Evolutionary conservation across 2,113 vertebrate genomes (phyloP).

Genomic region (Carassius auratus): DNA sequence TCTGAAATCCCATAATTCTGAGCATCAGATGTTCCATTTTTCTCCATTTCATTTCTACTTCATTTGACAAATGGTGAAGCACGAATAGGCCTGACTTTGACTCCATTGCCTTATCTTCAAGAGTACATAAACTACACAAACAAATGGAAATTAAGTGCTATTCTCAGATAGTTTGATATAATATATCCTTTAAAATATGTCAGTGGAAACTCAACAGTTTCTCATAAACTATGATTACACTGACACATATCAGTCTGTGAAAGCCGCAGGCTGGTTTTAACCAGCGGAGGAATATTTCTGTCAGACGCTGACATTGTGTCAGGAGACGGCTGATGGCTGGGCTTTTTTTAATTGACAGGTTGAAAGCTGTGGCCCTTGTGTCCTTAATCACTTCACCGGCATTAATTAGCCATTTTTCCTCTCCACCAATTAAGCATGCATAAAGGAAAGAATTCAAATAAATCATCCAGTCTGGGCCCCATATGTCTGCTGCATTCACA

Average conservation of each 20-base stretch:
- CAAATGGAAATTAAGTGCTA: neutral
- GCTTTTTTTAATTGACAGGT: slow-evolving; percentile 69
- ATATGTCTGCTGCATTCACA: slow-evolving; percentile 64
- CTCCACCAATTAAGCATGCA: slow-evolving; percentile 72
- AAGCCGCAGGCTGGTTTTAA: slow-evolving; percentile 14
- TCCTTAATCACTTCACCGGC: slow-evolving; percentile 64
- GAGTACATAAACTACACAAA: neutral
- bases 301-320: slow-evolving; percentile 59
- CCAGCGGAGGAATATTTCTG: slow-evolving; percentile 23
- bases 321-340: slow-evolving; percentile 57
- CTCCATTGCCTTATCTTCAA: neutral
- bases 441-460: slow-evolving; percentile 70
- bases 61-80: neutral
- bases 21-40: neutral
- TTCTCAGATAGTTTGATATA: neutral
- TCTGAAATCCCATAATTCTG: neutral
- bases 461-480: slow-evolving; percentile 60
- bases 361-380: slow-evolving; percentile 63
- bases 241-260: slow-evolving; percentile 19
- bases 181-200: neutral
- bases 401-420: slow-evolving; percentile 73
- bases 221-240: neutral
- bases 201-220: neutral
- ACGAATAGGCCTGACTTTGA: neutral
- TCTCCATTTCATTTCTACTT: neutral